Evolutionary conservation across 2,888 invertebrate species (phyloP), one percentile per base, ranked within the genome.

Genomic region (Theristus sp.): DNA sequence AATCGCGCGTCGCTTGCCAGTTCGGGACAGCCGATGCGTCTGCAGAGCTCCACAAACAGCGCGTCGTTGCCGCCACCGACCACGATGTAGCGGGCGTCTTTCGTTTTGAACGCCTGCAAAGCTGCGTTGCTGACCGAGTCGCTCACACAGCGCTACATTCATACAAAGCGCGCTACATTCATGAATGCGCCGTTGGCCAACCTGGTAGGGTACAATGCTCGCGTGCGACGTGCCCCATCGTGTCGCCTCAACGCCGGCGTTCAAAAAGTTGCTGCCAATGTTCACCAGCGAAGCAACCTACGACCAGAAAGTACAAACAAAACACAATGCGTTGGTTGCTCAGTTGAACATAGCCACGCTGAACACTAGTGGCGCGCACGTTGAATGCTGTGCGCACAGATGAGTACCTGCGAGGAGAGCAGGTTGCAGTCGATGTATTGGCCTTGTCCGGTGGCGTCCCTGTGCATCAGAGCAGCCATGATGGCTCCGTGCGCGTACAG

Each of bases 401-500:
- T 2, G 24, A 10, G n/a, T 61, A 77, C 81, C 80, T 93, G 91
- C 0, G 93, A 90, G 1, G 90, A 87, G 0, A 96, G 76, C n/a
- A 96, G 80, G 76, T 93, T 84, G 69, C 89, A 90, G 70, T 93
- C 89, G 60, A 96, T 87, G 78, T 86, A 87, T 72, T 93, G 91
- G 0, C 96, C 96, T 69, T 89, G 83, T 2, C 53, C 53, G 2
- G 82, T 20, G 80, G 6, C 31, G 22, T 28, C 24, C 38, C 30
- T 2, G 22, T 31, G 46, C 63, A 87, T 76, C 3, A 96, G 75
- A 0, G 93, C 93, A 0, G 93, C 87, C 79, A 93, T 80, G 64
- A 94, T 90, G 0, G 94, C 89, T 24, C 91, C 90, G 73, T 90
- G 89, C 1, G 91, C 89, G 74, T 89, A 93, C 1, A 96, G 79